Percentiles rank a stretch among this genome's conserved stretches.
phyloP scores from a whole-genome alignment of 2,113 vertebrate species.

The Corythornis madagascariensis region DNA sequence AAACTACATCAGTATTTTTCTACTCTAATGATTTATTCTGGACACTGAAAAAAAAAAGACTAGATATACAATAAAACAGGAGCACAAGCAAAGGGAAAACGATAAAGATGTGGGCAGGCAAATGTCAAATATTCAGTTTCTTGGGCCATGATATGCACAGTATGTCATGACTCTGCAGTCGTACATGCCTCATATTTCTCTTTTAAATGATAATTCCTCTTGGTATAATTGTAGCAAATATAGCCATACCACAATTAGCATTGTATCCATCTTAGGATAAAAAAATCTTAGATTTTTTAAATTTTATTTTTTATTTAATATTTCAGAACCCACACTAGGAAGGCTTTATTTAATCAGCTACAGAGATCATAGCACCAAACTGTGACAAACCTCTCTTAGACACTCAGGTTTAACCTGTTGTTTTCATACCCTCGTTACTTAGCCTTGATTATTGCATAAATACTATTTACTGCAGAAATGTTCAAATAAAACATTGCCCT shows the following conservation, averaged over 20 bases:
- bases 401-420: neutral
- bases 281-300: neutral
- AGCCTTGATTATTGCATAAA: neutral
- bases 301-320: neutral
- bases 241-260: neutral
- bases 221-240: slow-evolving; percentile 1
- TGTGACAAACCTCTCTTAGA: neutral
- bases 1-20: neutral
- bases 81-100: neutral
- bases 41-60: neutral
- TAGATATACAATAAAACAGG: neutral
- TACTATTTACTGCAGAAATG: neutral
- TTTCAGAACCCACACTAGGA: neutral
- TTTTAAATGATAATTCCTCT: slow-evolving; percentile 13
- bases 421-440: neutral
- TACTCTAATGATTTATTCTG: neutral
- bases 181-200: neutral
- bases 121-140: slow-evolving; percentile 2
- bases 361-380: neutral
- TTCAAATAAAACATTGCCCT: neutral
- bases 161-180: neutral
- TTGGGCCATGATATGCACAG: neutral
- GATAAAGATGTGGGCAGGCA: neutral
- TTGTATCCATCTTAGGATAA: neutral
- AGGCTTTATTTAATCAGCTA: neutral